A percentile compares a stretch with the other conserved stretches of the same genome.
phyloP scores from a whole-genome alignment of 1,140 invertebrate genomes.

The Brachionus sp. region DNA sequence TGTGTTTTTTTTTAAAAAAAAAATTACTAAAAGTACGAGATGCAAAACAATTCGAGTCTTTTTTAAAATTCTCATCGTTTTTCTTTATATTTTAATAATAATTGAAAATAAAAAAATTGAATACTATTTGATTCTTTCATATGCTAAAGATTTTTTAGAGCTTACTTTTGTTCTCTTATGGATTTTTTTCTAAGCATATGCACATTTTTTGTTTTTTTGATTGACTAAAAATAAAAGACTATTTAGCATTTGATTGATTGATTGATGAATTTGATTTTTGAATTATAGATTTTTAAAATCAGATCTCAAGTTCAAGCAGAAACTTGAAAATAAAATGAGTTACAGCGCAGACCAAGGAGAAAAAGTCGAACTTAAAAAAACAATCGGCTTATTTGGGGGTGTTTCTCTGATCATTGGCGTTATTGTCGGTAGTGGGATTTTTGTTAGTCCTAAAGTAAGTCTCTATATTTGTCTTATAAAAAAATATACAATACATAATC shows the following conservation, averaged over 20 bases:
- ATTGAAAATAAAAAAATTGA: too few relatives aligned
- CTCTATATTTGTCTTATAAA: background rate
- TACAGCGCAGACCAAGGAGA: background rate
- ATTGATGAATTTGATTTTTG: too few relatives aligned
- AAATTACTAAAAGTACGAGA: too few relatives aligned
- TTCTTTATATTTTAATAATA: too few relatives aligned
- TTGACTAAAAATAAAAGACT: background rate
- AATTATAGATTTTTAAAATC: background rate
- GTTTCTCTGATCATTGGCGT: slow-evolving; percentile 15
- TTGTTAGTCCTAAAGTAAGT: slow-evolving; percentile 41
- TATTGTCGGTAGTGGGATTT: slow-evolving; percentile 44
- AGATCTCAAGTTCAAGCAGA: background rate
- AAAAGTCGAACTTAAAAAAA: slow-evolving; percentile 37
- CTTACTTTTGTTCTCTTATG: too few relatives aligned
- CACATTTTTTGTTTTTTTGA: too few relatives aligned
- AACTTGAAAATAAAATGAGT: slow-evolving; percentile 12
- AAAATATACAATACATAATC: background rate
- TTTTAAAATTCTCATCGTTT: too few relatives aligned
- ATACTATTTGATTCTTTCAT: too few relatives aligned
- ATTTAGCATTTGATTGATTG: background rate
- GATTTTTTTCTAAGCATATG: too few relatives aligned
- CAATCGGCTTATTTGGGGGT: background rate
- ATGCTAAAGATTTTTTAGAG: too few relatives aligned
- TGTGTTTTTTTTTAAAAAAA: too few relatives aligned
- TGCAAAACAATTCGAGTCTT: too few relatives aligned